These are phyloP conservation scores for Brienomyrus brachyistius DNA, from an alignment of 2,113 vertebrate genomes.

Conservation along the genomic window DNA sequence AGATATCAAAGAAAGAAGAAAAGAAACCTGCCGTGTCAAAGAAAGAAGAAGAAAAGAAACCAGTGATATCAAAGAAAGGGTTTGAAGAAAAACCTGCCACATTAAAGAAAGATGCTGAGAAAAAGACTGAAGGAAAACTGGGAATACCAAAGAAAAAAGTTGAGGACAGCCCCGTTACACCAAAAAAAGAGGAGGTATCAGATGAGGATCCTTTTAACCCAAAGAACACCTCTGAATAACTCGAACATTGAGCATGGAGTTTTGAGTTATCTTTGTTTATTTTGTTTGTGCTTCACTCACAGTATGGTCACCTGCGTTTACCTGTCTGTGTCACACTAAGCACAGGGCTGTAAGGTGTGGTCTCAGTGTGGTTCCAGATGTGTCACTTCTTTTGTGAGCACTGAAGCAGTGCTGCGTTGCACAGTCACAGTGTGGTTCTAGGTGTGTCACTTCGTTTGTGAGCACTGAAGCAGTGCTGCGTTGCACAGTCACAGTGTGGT, in stretches of 20 bases:
- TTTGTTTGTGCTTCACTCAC: background rate
- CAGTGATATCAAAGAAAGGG: conserved; percentile 33
- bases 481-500: conserved; percentile 35
- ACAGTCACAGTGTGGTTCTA: conserved; percentile 41
- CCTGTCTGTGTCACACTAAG: background rate
- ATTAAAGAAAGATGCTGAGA: conserved; percentile 29
- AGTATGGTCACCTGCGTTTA: background rate
- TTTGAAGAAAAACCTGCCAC: conserved; percentile 25
- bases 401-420: conserved; percentile 29
- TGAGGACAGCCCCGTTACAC: conserved; percentile 33
- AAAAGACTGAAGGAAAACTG: conserved; percentile 28
- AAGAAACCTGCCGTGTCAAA: conserved; percentile 29
- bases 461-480: conserved; percentile 19
- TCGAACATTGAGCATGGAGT: conserved; percentile 23
- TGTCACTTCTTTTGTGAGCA: conserved; percentile 9
- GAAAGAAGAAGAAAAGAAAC: conserved; percentile 34
- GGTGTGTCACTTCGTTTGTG: conserved; percentile 12
- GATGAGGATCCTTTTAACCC: conserved; percentile 36
- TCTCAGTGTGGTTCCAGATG: conserved; percentile 36
- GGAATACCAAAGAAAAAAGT: background rate
- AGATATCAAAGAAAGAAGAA: conserved; percentile 15
- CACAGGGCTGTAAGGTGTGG: conserved; percentile 7
- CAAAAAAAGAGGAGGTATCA: conserved; percentile 40
- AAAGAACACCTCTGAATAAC: conserved; percentile 46
- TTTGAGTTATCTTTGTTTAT: conserved; percentile 47